These are phyloP conservation scores for Lycaena phlaeas DNA, from an alignment of 2,888 invertebrate species.

Conservation along the genomic window DNA sequence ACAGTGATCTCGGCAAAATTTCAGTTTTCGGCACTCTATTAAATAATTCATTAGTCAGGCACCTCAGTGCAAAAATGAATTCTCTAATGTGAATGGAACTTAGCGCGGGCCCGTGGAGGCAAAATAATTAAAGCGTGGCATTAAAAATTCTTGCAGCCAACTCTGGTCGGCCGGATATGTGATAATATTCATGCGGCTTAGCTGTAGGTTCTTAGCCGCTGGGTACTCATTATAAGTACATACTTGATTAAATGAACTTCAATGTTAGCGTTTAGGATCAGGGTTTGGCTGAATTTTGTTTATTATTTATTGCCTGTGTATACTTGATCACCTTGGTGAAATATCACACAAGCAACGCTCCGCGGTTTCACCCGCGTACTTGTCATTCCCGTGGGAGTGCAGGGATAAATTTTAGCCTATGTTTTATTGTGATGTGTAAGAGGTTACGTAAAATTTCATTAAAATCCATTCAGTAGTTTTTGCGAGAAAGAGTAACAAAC, in stretches of 20 bases:
- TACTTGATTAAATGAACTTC: conserved; percentile 16
- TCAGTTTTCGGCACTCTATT: conserved; percentile 62
- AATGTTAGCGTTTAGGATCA: conserved; percentile 2
- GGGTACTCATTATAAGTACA: conserved; percentile 30
- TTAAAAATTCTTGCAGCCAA: conserved; percentile 69
- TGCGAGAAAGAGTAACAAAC: too few relatives aligned
- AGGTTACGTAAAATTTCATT: too few relatives aligned
- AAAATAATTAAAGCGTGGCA: conserved; percentile 71
- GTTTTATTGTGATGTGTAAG: too few relatives aligned
- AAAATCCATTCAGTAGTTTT: too few relatives aligned
- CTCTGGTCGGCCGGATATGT: conserved; percentile 61
- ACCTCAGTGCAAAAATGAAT: conserved; percentile 60
- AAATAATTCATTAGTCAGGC: conserved; percentile 44
- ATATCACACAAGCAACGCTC: too few relatives aligned
- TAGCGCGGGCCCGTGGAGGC: conserved; percentile 44
- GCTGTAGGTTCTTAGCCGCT: conserved; percentile 35
- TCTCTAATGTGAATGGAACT: conserved; percentile 72
- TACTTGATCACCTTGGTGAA: too few relatives aligned
- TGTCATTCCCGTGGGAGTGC: too few relatives aligned
- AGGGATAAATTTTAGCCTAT: too few relatives aligned
- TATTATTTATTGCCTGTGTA: too few relatives aligned
- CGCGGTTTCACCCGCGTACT: too few relatives aligned
- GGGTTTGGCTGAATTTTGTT: too few relatives aligned
- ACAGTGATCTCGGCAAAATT: conserved; percentile 57
- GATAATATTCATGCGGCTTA: conserved; percentile 65